A percentile compares a stretch with the other conserved stretches of the same genome.
These are phyloP conservation scores for Bryconaethiops microstoma DNA, from an alignment of 2,797 vertebrate genomes.

Conservation along the genomic window DNA sequence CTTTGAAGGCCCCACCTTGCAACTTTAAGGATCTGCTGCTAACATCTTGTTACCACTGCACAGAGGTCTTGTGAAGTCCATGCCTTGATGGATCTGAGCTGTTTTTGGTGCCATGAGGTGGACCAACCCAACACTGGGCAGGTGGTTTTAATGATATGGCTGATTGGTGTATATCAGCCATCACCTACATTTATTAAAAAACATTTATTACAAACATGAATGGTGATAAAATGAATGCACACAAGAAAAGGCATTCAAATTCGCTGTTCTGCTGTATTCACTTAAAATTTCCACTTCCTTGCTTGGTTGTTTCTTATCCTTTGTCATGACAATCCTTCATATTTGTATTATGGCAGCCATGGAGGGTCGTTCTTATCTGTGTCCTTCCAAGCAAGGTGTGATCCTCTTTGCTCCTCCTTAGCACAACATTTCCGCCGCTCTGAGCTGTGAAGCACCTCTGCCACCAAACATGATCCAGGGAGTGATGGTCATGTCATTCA, in stretches of 20 bases:
- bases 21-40: too few species aligned
- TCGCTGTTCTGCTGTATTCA: not conserved
- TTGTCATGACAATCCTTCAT: slow-evolving; percentile 19
- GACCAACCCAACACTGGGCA: too few species aligned
- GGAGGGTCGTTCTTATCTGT: slow-evolving; percentile 63
- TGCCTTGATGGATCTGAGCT: too few species aligned
- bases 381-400: slow-evolving; percentile 42
- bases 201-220: too few species aligned
- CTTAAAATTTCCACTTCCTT: not conserved
- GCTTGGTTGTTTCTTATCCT: slow-evolving; percentile 3
- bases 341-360: slow-evolving; percentile 36
- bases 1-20: too few species aligned
- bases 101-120: too few species aligned
- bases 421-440: slow-evolving; percentile 67
- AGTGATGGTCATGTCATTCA: slow-evolving; percentile 68
- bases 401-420: slow-evolving; percentile 50
- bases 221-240: too few species aligned
- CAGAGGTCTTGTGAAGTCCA: too few species aligned
- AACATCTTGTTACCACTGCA: too few species aligned
- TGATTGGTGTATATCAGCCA: too few species aligned
- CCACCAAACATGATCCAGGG: slow-evolving; percentile 66
- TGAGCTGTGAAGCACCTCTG: slow-evolving; percentile 67
- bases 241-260: not conserved
- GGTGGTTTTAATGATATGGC: too few species aligned
- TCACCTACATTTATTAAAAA: too few species aligned